These are phyloP conservation scores for Fissipunctia ypsillon DNA, from an alignment of 2,888 invertebrate genomes.

Conservation along the genomic window DNA sequence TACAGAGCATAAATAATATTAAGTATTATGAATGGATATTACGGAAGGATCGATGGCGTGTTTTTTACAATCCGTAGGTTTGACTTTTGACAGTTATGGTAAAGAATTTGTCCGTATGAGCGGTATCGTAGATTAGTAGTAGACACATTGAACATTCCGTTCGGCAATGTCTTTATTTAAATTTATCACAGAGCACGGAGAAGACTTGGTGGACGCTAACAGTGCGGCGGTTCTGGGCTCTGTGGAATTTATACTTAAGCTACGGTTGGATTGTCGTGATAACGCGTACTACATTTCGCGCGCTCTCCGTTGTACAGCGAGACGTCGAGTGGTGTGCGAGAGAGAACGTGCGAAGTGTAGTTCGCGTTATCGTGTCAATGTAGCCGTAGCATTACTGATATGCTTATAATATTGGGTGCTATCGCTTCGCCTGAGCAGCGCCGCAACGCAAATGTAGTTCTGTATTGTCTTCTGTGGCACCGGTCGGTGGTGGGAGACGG, in stretches of 20 bases:
- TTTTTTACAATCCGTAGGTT: not conserved
- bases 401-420: not conserved
- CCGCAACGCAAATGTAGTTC: not conserved
- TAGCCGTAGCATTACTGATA: too few species aligned
- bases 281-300: too few species aligned
- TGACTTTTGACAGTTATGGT: not conserved
- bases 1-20: not conserved
- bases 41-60: not conserved
- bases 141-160: not conserved
- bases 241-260: not conserved
- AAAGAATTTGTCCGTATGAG: not conserved
- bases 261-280: too few species aligned
- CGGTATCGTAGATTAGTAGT: not conserved
- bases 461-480: not conserved
- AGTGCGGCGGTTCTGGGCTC: not conserved
- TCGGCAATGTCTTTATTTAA: not conserved
- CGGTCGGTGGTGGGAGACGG: not conserved
- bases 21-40: not conserved
- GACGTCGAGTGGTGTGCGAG: too few species aligned
- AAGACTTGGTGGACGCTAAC: not conserved
- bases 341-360: too few species aligned
- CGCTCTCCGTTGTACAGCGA: too few species aligned
- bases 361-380: too few species aligned
- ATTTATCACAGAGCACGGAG: not conserved
- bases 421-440: not conserved